Evolutionary conservation across 2,888 invertebrate genomes (phyloP), one percentile per base, ranked within the genome.

Genomic region (Athripsodes cinereus): DNA sequence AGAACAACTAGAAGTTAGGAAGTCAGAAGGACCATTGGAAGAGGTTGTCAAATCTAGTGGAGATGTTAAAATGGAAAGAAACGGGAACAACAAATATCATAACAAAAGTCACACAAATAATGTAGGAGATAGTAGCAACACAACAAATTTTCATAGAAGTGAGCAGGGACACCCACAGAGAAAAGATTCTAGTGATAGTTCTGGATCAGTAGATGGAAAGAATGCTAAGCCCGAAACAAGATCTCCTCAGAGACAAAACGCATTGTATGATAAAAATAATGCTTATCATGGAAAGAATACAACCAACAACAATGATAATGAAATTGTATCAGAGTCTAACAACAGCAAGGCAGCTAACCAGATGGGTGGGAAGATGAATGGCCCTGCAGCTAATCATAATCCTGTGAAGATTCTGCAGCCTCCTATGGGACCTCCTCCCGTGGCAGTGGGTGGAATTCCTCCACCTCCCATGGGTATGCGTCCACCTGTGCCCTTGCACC

Each of bases 1-100:
- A 44, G 76, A 77, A 44, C 62, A 69, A 1, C 65, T 73, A 0
- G 75, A 76, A 13, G 22, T 65, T 3, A 49, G 20, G n/a, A 56
- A 22, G 19, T n/a, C 16, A n/a, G 56, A 56, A 51, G 18, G n/a
- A 10, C 51, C 56, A 31, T 5, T 40, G 20, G 58, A 61, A 20
- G 53, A 53, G 2, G 21, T n/a, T 47, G 8, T n/a, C 20, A 47
- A 16, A 40, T 8, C 46, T 44, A 51, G 31, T 18, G 11, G 18
- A 11, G 52, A 34, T 10, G 34, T 5, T 35, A 52, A 18, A 20
- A 16, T 20, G 2, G 47, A 57, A 13, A 34, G 11, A 31, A 52
- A 20, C 47, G 8, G 3, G n/a, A 52, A 13, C 6, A 19, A 52
- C 34, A 22, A 26, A 22, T 46, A 21, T 8, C 13, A 1, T 2